These are phyloP conservation scores for Drosophila pallidifrons DNA, from an alignment of 1,140 invertebrate species.

Conservation along the genomic window DNA sequence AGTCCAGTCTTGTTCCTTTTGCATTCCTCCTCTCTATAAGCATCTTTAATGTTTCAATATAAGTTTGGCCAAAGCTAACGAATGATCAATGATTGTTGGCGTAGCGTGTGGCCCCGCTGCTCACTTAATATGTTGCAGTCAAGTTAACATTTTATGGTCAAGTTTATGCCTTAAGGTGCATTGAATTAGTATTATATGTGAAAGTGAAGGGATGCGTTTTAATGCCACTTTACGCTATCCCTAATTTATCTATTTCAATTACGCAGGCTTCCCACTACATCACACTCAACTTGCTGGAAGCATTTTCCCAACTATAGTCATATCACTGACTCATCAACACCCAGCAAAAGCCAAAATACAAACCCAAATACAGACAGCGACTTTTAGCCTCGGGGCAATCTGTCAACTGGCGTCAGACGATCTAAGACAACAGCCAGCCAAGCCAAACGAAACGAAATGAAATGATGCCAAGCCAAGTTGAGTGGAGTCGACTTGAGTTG, in stretches of 20 bases:
- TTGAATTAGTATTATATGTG: too few species aligned
- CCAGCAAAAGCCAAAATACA: constrained; percentile 54
- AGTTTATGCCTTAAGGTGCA: constrained; percentile 26
- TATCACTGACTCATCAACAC: constrained; percentile 73
- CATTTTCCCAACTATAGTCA: constrained; percentile 24
- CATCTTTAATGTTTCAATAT: constrained; percentile 77
- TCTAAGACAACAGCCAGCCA: constrained; percentile 65
- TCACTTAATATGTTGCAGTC: constrained; percentile 57
- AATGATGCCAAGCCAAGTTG: neutral
- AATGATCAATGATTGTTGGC: constrained; percentile 79
- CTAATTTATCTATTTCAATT: neutral
- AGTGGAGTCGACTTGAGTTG: neutral
- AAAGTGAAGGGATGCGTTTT: neutral
- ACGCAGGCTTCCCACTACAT: neutral
- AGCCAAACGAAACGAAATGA: too few species aligned
- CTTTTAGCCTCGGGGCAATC: constrained; percentile 74
- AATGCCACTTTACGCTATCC: neutral
- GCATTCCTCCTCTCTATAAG: constrained; percentile 8
- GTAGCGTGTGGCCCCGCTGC: constrained; percentile 71
- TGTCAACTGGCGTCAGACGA: constrained; percentile 81
- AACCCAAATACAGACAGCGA: constrained; percentile 66
- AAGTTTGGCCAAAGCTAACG: constrained; percentile 38
- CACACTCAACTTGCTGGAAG: neutral
- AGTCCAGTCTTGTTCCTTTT: constrained; percentile 25
- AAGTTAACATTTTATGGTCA: constrained; percentile 51